These are phyloP conservation scores for Misgurnus anguillicaudatus DNA, from an alignment of 2,113 vertebrate genomes.

Conservation along the genomic window DNA sequence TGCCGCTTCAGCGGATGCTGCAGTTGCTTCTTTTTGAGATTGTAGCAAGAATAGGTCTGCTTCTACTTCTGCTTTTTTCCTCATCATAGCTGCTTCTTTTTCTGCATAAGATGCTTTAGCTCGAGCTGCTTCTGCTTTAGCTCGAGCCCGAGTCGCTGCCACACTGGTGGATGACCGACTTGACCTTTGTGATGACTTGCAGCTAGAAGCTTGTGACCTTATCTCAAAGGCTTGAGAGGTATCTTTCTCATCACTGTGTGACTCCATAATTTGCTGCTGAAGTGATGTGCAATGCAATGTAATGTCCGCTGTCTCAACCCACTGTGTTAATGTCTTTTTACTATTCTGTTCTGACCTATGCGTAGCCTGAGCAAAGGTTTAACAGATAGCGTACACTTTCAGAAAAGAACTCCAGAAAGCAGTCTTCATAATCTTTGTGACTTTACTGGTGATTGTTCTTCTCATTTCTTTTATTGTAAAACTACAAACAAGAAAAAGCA, in stretches of 20 bases:
- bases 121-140: not conserved
- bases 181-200: not conserved
- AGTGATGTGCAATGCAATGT: not conserved
- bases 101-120: too few species aligned
- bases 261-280: constrained; percentile 1
- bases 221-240: not conserved
- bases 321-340: not conserved
- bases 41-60: not conserved
- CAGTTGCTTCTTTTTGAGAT: not conserved
- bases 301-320: not conserved
- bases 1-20: not conserved
- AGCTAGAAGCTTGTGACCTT: not conserved
- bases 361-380: too few species aligned
- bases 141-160: not conserved
- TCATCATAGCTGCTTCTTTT: not conserved
- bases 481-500: too few species aligned
- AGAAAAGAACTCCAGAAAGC: too few species aligned
- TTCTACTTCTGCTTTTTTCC: constrained; percentile 3
- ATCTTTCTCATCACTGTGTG: not conserved
- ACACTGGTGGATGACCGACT: not conserved
- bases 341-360: too few species aligned
- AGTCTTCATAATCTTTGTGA: too few species aligned
- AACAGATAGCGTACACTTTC: too few species aligned
- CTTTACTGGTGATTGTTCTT: too few species aligned
- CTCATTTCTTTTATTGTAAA: too few species aligned